Evolutionary conservation across 1,140 invertebrate genomes (phyloP).

Genomic region (Apocrypta bakeri): DNA sequence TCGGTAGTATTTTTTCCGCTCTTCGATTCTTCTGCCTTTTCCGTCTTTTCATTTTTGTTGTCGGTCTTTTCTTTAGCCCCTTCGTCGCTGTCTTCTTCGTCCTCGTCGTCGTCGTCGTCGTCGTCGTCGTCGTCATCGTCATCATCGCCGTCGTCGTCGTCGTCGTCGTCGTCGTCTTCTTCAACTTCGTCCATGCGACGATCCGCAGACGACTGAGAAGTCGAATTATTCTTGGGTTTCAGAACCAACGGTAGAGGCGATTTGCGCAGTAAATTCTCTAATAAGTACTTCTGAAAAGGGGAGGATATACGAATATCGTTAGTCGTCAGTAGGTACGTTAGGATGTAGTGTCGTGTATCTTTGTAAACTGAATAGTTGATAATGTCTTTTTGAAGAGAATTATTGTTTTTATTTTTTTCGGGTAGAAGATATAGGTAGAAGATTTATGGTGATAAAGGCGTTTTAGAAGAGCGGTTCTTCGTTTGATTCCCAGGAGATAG

Average conservation of each 20-base stretch:
- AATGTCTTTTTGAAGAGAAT: too few relatives aligned
- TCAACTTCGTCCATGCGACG: neutral
- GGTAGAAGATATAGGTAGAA: too few relatives aligned
- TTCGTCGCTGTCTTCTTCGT: constrained; percentile 19
- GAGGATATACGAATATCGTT: constrained; percentile 25
- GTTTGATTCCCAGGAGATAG: constrained; percentile 61
- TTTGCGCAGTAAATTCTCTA: constrained; percentile 50
- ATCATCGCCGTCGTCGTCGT: constrained; percentile 48
- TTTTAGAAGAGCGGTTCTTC: constrained; percentile 52
- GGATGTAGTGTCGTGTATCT: neutral
- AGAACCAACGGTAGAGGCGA: constrained; percentile 20
- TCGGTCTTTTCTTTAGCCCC: neutral
- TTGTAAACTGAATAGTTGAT: too few relatives aligned
- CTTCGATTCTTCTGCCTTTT: neutral
- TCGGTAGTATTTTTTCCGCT: neutral
- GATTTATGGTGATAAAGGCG: too few relatives aligned
- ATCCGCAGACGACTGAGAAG: neutral
- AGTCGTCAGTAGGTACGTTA: constrained; percentile 22
- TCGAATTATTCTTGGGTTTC: neutral
- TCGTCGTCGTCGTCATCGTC: constrained; percentile 10
- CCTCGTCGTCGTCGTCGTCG: constrained; percentile 6
- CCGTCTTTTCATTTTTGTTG: neutral
- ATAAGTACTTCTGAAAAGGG: constrained; percentile 54
- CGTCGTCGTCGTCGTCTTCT: constrained; percentile 23
- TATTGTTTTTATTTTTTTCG: too few relatives aligned